Percentiles rank a stretch among this genome's conserved stretches.
These are phyloP conservation scores for Hartigia nigra DNA, from an alignment of 2,888 invertebrate genomes.

Conservation along the genomic window DNA sequence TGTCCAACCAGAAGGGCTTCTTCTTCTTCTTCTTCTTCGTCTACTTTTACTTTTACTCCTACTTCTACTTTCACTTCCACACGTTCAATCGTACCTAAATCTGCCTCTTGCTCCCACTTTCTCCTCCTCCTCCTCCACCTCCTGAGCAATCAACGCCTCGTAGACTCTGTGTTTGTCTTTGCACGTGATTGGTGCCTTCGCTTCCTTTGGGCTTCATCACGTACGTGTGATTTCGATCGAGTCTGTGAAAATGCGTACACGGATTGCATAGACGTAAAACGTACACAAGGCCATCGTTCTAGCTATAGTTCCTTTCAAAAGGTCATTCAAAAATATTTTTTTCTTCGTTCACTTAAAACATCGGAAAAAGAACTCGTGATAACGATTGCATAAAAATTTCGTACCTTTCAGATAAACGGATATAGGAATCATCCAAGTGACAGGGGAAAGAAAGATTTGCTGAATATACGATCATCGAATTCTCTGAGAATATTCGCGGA, in stretches of 20 bases:
- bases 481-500: neutral
- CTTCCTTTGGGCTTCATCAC: conserved; percentile 23
- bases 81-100: neutral
- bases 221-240: neutral
- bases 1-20: conserved; percentile 30
- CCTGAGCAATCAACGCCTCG: conserved; percentile 61
- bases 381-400: neutral
- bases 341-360: too few relatives aligned
- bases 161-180: conserved; percentile 59
- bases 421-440: neutral
- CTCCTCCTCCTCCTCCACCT: conserved; percentile 27
- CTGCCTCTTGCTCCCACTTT: neutral
- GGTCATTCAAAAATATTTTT: neutral
- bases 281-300: neutral
- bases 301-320: neutral
- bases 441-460: neutral
- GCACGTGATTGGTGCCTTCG: conserved; percentile 63
- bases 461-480: neutral
- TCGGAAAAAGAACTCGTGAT: neutral
- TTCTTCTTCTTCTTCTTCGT: conserved; percentile 1
- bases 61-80: conserved; percentile 4
- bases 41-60: neutral
- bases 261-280: neutral
- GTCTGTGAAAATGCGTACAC: neutral
- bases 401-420: neutral